A percentile compares a stretch with the other conserved stretches of the same genome.
These are phyloP conservation scores for Galeopterus variegatus DNA, from an alignment of 2,113 vertebrate species.

Conservation along the genomic window DNA sequence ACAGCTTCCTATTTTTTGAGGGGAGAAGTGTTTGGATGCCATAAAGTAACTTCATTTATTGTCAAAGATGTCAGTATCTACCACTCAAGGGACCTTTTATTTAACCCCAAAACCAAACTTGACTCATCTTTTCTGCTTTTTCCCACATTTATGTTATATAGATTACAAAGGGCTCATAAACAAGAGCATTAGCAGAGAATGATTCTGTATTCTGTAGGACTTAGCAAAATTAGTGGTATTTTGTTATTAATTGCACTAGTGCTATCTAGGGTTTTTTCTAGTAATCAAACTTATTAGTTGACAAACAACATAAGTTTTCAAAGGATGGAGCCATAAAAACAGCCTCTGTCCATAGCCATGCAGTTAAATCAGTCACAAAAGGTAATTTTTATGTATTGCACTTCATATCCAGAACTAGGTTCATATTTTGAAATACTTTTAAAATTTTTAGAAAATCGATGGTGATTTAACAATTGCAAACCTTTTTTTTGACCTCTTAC, in stretches of 20 bases:
- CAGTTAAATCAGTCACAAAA: background rate
- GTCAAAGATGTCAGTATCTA: background rate
- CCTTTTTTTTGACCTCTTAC: slow-evolving; percentile 65
- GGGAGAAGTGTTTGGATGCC: background rate
- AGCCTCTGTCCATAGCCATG: background rate
- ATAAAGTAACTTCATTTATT: background rate
- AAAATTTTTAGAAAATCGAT: background rate
- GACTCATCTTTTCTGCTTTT: background rate
- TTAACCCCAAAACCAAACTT: background rate
- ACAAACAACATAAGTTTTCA: background rate
- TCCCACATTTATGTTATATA: background rate
- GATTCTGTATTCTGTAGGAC: background rate
- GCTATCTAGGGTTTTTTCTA: background rate
- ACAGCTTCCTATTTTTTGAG: background rate
- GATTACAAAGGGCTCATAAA: background rate
- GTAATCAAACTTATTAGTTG: background rate
- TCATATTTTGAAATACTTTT: slow-evolving; percentile 20
- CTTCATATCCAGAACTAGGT: background rate
- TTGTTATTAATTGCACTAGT: background rate
- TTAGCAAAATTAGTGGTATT: background rate
- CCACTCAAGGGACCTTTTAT: background rate
- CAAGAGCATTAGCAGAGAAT: background rate
- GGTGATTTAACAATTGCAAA: slow-evolving; percentile 25
- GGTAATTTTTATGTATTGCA: background rate
- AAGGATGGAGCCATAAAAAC: background rate